Percentiles rank a stretch among this genome's conserved stretches.
phyloP scores from a whole-genome alignment of 2,888 invertebrate species.

The Sceliomorpha sp. region DNA sequence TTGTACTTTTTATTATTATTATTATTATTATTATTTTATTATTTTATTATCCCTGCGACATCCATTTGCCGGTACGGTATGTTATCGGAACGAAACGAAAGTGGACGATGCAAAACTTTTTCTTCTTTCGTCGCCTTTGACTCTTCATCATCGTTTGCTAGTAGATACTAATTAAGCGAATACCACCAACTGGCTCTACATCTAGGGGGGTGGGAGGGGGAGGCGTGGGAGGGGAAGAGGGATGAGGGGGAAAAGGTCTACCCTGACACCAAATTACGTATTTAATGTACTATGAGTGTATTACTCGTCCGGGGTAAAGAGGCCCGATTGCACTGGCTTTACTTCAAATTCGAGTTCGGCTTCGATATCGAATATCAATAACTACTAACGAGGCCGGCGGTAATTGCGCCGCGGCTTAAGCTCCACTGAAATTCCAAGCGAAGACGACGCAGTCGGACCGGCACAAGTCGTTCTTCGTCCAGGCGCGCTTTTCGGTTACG shows the following conservation, averaged over 20 bases:
- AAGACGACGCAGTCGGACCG: constrained; percentile 37
- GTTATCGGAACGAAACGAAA: constrained; percentile 31
- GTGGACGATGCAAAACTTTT: constrained; percentile 52
- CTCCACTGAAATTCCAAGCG: constrained; percentile 30
- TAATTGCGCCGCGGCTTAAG: constrained; percentile 15
- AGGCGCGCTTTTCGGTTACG: constrained; percentile 40
- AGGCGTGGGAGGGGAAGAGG: too few relatives aligned
- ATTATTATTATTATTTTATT: too few relatives aligned
- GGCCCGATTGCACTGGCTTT: constrained; percentile 34
- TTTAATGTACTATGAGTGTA: constrained; percentile 86
- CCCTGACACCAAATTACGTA: constrained; percentile 95
- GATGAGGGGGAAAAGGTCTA: too few relatives aligned
- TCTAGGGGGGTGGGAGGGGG: too few relatives aligned
- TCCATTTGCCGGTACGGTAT: constrained; percentile 47
- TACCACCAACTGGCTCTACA: constrained; percentile 78
- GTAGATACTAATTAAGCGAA: constrained; percentile 70
- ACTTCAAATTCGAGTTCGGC: constrained; percentile 30
- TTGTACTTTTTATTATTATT: too few relatives aligned
- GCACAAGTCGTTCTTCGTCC: constrained; percentile 35
- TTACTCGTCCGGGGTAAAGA: constrained; percentile 81
- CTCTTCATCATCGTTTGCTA: constrained; percentile 43
- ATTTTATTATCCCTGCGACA: constrained; percentile 7
- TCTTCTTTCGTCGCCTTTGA: constrained; percentile 34
- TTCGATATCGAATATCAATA: constrained; percentile 11
- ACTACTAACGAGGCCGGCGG: constrained; percentile 21